Evolutionary conservation across 2,888 invertebrate species (phyloP), one percentile per base, ranked within the genome.

Genomic region (Mayetiola destructor): DNA sequence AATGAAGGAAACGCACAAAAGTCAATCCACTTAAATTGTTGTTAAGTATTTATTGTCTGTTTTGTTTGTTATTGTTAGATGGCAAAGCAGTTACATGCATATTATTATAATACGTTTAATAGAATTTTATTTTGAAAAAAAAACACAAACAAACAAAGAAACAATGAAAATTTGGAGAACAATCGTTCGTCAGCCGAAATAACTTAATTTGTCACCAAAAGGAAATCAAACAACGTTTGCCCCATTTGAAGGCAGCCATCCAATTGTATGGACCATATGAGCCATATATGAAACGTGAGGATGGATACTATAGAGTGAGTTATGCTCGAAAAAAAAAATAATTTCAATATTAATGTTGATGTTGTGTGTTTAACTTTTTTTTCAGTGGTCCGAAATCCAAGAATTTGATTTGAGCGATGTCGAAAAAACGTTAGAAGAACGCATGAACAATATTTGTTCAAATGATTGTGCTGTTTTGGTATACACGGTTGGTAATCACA

Each of bases 401-500:
- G 78, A 82, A 64, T 80, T 90, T 63, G 85, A 88, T n/a, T 73
- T 74, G 53, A 75, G 76, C 59, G 82, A 87, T 69, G 70, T 82
- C 1, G 87, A 89, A 64, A 77, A 80, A 30, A 76, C 80, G 62
- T 73, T 86, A 56, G 80, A 88, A 58, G 75, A 75, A 39, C 74
- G 84, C 12, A 68, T 90, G 42, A 82, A 81, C 68, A 77, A 74
- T 37, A 80, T 89, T 61, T 80, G 81, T 23, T 77, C 84, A 58
- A 91, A 91, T 66, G 85, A 91, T 71, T 89, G 90, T 70, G 89
- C 89, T 68, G 85, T 85, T 20, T 73, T 91, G 61, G 88, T 91
- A 55, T 91, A 87, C 66, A 92, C 91, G 37, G 87, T 88, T 75
- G 77, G 78, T 74, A 39, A 55, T 58, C n/a, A n/a, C n/a, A n/a